Evolutionary conservation across 2,113 vertebrate genomes (phyloP).

Genomic region (Saguinus imperator): DNA sequence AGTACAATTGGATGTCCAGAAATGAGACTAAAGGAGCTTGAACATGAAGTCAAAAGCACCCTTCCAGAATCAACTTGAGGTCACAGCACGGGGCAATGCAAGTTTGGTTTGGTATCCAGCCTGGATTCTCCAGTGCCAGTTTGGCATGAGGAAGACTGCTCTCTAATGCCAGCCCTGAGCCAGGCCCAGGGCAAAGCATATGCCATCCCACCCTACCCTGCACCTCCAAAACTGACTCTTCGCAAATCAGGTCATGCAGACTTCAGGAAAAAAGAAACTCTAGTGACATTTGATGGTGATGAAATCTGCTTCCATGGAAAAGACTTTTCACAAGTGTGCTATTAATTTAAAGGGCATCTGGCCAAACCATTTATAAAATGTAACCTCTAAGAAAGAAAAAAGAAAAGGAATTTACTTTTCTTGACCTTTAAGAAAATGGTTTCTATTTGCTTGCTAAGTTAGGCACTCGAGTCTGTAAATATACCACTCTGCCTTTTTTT

Average conservation of each 20-base stretch:
- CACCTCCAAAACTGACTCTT: background rate
- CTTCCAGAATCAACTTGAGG: background rate
- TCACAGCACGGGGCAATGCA: background rate
- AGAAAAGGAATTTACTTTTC: background rate
- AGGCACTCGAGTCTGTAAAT: background rate
- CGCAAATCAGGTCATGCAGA: conserved; percentile 2
- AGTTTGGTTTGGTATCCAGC: background rate
- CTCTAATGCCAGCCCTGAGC: background rate
- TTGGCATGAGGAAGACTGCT: background rate
- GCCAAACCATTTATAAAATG: conserved; percentile 39
- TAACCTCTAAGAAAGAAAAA: background rate
- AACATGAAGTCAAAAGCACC: conserved; percentile 16
- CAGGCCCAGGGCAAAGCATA: background rate
- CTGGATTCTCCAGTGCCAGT: background rate
- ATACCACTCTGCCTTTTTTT: background rate
- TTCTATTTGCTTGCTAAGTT: conserved; percentile 45
- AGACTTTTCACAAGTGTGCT: conserved; percentile 20
- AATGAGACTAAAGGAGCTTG: conserved; percentile 51
- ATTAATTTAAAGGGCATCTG: conserved; percentile 49
- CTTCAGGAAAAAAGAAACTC: conserved; percentile 39
- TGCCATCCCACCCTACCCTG: background rate
- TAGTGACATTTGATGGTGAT: background rate
- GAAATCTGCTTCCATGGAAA: conserved; percentile 43
- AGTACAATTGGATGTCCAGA: conserved; percentile 45
- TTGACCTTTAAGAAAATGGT: conserved; percentile 47